Base-by-base conservation (phyloP, 1,140 invertebrate species). In the Eueides isabella region DNA sequence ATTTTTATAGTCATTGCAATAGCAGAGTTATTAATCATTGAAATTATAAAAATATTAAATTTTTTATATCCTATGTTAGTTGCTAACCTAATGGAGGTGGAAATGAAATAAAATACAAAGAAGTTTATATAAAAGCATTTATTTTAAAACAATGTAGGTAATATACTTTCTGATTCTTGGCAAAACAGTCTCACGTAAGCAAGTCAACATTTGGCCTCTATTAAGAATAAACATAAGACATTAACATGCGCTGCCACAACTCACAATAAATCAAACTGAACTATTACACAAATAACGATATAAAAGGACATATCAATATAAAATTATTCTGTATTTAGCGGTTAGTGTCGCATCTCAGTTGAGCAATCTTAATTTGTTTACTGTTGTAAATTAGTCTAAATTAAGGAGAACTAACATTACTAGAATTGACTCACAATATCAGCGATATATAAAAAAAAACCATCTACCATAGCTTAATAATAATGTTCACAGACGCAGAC, bases 91-190 rank as follows among this genome's bases (percentile, higher is more conserved):
- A 55, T 55, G 48, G 23, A 12, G n/a, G 11, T 55, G 48, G 30
- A 19, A 5, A n/a, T 41, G n/a, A 61, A 78, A 83, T 75, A 74
- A 79, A 83, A 80, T 72, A 74, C 28, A 67, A 19, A 23, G 7
- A 79, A 63, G 75, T 85, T 89, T 88, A 92, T 93, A 93, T 90
- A 93, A 93, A 93, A 93, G 91, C 91, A 92, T 93, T 93, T 93
- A 93, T 92, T 93, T 93, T 91, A 93, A 93, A 93, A 93, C 91
- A 93, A 93, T 92, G 90, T 93, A 93, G 90, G 90, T 93, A 92
- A 93, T 93, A 93, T 93, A 93, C 88, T 93, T 92, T 92, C 90
- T 92, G 89, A 93, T 92, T 93, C 91, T 93, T 93, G 91, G 91
- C 91, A 93, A 93, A 93, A 93, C 91, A 93, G 91, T 93, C 91